Evolutionary conservation across 1,140 invertebrate genomes (phyloP).

Genomic region (Drosophila tani): DNA sequence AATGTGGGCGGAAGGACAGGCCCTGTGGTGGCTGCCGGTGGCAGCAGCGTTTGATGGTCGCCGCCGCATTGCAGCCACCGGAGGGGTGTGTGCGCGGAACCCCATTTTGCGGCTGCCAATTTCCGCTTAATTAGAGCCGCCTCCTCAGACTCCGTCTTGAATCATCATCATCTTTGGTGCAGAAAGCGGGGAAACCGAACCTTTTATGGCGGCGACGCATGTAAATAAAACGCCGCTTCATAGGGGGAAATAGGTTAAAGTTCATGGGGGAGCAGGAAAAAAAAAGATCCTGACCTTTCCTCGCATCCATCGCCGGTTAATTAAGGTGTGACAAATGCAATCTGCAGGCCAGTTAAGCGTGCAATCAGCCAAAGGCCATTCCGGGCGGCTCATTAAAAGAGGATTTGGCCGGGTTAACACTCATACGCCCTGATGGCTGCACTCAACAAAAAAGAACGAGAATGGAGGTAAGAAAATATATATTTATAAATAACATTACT

Average conservation of each 20-base stretch:
- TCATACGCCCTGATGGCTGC: neutral
- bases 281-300: constrained; percentile 50
- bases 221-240: constrained; percentile 38
- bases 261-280: constrained; percentile 20
- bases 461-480: too few relatives aligned
- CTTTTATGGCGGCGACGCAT: constrained; percentile 48
- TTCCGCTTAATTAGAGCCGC: constrained; percentile 63
- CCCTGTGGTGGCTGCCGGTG: constrained; percentile 4
- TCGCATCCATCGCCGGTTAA: constrained; percentile 47
- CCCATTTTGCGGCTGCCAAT: constrained; percentile 59
- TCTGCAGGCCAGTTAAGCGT: constrained; percentile 43
- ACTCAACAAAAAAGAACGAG: neutral
- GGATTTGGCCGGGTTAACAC: constrained; percentile 35
- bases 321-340: constrained; percentile 74
- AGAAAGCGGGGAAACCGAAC: constrained; percentile 9
- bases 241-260: constrained; percentile 41
- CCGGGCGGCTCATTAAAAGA: constrained; percentile 51
- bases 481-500: too few relatives aligned
- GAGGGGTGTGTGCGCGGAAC: constrained; percentile 40
- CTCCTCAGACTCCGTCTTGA: constrained; percentile 45
- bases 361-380: constrained; percentile 66
- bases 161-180: constrained; percentile 37
- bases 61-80: constrained; percentile 31
- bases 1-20: constrained; percentile 29
- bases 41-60: constrained; percentile 9